Evolutionary conservation across 2,797 vertebrate genomes (phyloP), one percentile per base, ranked within the genome.

Genomic region (Lepilemur septentrionalis): DNA sequence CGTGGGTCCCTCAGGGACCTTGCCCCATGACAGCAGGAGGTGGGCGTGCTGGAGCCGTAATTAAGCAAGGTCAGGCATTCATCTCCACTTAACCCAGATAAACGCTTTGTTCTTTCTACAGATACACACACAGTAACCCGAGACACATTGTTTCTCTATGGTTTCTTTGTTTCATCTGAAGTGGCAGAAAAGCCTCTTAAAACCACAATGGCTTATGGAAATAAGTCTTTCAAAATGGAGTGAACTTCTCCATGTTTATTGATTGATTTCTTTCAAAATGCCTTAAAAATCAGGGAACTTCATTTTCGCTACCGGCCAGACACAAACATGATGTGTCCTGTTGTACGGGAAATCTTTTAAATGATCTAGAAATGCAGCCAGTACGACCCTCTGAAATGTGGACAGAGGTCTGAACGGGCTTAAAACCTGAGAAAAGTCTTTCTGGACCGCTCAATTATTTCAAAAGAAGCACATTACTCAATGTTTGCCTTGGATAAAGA

Each of bases 401-500:
- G 52, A 70, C 55, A n/a, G 65, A 93, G 52, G 61, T 50, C 80
- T 70, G 46, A 83, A 35, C 20, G 88, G 52, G 48, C 28, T 95
- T 46, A 72, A 89, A 93, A 61, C 28, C 50, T 28, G 22, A 70
- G 30, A 93, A 97, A 94, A 81, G 28, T 43, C 35, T 89, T 93
- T 35, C 63, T 32, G 67, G 12, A 32, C n/a, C 50, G 9, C 32
- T 70, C 48, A 67, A 9, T 35, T 70, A 91, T 81, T 95, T 83
- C 38, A 78, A 91, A 90, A 89, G 57, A 59, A 59, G 55, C 25
- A 55, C 15, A 30, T 72, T 63, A 67, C 57, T 96, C 87, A 89
- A 73, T 57, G 81, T 84, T 89, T 81, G 63, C 38, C 38, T 57
- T 91, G 61, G 86, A 80, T 69, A 85, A 87, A 84, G 86, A 91